phyloP scores from a whole-genome alignment of 2,113 vertebrate species.

The Oreochromis tanganicae region DNA sequence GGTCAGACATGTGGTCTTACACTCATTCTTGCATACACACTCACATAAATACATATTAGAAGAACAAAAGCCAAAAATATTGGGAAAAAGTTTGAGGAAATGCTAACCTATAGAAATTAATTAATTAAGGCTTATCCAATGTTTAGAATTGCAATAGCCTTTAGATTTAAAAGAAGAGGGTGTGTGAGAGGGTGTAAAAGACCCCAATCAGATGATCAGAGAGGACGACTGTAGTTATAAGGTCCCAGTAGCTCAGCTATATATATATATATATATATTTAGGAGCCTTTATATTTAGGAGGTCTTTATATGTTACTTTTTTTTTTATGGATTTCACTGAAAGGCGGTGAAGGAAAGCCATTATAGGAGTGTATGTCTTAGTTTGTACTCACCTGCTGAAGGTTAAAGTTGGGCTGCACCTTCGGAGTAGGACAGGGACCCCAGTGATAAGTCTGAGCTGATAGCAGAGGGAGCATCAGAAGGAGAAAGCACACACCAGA shows the following conservation, averaged over 20 bases:
- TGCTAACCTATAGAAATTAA: not conserved
- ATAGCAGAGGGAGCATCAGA: slow-evolving; percentile 50
- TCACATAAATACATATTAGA: not conserved
- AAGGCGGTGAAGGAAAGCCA: rapidly evolving
- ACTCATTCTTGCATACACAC: not conserved
- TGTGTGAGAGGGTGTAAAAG: not conserved
- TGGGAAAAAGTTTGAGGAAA: not conserved
- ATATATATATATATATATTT: not conserved
- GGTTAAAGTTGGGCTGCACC: slow-evolving; percentile 79
- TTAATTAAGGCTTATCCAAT: not conserved
- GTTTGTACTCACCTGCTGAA: slow-evolving; percentile 45
- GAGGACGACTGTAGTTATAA: not conserved
- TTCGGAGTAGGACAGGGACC: slow-evolving; percentile 78
- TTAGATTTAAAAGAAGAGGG: not conserved
- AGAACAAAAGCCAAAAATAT: not conserved
- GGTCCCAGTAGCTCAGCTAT: not conserved
- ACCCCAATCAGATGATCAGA: not conserved
- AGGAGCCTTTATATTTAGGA: not conserved
- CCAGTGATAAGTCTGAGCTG: slow-evolving; percentile 77
- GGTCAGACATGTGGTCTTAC: not conserved
- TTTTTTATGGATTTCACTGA: not conserved
- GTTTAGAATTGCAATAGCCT: not conserved
- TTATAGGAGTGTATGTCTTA: not conserved
- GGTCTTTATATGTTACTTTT: not conserved
- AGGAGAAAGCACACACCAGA: slow-evolving; percentile 9